A percentile compares a stretch with the other conserved stretches of the same genome.
Conservation (phyloP, 2,797 vertebrate species). For the Xenops minutus region DNA sequence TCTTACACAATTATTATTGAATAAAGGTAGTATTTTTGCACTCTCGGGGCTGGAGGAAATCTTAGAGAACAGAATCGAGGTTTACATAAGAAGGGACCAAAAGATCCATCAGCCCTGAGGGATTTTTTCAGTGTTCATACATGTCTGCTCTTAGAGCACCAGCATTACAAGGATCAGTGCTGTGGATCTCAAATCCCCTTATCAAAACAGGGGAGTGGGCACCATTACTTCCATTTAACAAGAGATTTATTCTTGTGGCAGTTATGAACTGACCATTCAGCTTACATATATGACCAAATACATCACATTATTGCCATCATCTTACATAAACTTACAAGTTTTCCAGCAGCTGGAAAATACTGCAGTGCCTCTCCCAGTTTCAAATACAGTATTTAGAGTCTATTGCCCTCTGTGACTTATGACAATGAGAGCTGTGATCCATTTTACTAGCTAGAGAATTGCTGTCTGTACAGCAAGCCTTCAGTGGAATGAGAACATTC, state of each 20-base stretch:
- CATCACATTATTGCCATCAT: neutral
- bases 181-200: neutral
- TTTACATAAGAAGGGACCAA: neutral
- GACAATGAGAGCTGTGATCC: neutral
- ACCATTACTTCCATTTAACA: neutral
- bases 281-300: neutral
- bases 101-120: neutral
- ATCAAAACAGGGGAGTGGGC: neutral
- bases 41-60: neutral
- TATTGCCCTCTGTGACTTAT: neutral
- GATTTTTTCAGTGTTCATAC: neutral
- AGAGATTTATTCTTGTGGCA: neutral
- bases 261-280: neutral
- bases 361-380: neutral
- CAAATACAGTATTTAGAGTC: neutral
- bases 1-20: neutral
- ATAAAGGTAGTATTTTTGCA: neutral
- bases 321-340: neutral
- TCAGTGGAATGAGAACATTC: neutral
- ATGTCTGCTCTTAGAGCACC: neutral
- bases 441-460: neutral
- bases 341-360: neutral
- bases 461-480: neutral
- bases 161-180: neutral
- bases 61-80: neutral